Base-by-base conservation (phyloP, 2,888 invertebrate species). In the Zygaena filipendulae region DNA sequence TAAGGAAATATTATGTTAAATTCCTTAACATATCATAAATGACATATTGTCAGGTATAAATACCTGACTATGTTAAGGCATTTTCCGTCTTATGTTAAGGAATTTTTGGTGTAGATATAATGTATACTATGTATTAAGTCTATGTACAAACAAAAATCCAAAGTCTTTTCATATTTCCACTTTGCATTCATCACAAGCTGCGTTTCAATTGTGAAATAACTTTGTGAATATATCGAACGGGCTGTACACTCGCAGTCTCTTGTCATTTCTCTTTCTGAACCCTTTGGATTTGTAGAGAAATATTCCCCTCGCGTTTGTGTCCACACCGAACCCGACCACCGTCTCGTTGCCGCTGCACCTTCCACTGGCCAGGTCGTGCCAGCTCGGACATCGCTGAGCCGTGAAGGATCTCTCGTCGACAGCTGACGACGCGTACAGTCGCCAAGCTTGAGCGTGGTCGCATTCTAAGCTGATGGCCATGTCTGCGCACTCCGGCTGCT, bases 371-470 rank as follows among this genome's bases (percentile, higher is more conserved):
- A 75, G 39, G 13, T 70, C 61, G 0, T 43, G 38, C 69, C 70
- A 71, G 20, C 34, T 39, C 19, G 31, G 34, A 33, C 74, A 74
- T 8, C 42, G 47, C 3, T 52, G 52, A 0, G 54, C 71, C 35
- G 42, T 34, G 21, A 72, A 36, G 2, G 49, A 35, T 2, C 32
- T 33, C 1, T 51, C 49, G 21, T 63, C 38, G 12, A 37, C 28
- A 4, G 57, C 52, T 1, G 71, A 72, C 0, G 59, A 56, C 0
- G 69, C 52, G 39, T 50, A 75, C 9, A 67, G 39, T 30, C 46
- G 55, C 74, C 74, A 74, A 1, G 74, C 52, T 32, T 55, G 63
- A 7, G 72, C 63, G 42, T 74, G 74, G 35, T 72, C 69, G 37
- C 74, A 74, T 31, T 70, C 62, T 10, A 71, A 39, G 11, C 56